phyloP scores from a whole-genome alignment of 1,140 invertebrate species.

The Drosophila pallidifrons region DNA sequence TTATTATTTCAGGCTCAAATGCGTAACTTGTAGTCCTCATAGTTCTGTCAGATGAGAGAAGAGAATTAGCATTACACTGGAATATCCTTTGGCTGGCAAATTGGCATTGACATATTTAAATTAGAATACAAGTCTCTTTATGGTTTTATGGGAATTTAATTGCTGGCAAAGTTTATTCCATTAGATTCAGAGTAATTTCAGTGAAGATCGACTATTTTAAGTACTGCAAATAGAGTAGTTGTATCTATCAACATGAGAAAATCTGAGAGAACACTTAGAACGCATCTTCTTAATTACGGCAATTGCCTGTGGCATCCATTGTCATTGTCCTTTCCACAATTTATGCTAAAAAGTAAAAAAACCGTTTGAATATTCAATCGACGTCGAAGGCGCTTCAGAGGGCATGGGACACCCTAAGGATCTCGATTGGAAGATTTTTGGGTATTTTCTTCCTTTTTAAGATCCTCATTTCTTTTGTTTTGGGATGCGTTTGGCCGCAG shows the following conservation, averaged over 20 bases:
- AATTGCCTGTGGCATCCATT: conserved; percentile 67
- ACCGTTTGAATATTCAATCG: conserved; percentile 69
- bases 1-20: conserved; percentile 52
- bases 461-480: conserved; percentile 46
- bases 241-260: conserved; percentile 70
- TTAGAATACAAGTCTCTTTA: conserved; percentile 43
- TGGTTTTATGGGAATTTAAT: conserved; percentile 62
- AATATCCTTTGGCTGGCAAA: conserved; percentile 33
- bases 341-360: conserved; percentile 80
- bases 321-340: conserved; percentile 48
- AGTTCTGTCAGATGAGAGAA: conserved; percentile 1
- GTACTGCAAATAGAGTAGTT: background rate
- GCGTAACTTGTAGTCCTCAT: conserved; percentile 5
- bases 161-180: conserved; percentile 8
- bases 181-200: background rate
- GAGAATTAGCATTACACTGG: conserved; percentile 66
- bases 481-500: conserved; percentile 68
- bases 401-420: conserved; percentile 47
- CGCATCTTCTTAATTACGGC: conserved; percentile 69
- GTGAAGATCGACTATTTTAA: background rate
- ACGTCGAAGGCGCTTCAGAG: conserved; percentile 26
- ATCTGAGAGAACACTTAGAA: conserved; percentile 36
- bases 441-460: conserved; percentile 58
- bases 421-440: conserved; percentile 31
- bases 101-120: conserved; percentile 52